These are phyloP conservation scores for Gastrophryne carolinensis DNA, from an alignment of 2,797 vertebrate species.

Conservation along the genomic window DNA sequence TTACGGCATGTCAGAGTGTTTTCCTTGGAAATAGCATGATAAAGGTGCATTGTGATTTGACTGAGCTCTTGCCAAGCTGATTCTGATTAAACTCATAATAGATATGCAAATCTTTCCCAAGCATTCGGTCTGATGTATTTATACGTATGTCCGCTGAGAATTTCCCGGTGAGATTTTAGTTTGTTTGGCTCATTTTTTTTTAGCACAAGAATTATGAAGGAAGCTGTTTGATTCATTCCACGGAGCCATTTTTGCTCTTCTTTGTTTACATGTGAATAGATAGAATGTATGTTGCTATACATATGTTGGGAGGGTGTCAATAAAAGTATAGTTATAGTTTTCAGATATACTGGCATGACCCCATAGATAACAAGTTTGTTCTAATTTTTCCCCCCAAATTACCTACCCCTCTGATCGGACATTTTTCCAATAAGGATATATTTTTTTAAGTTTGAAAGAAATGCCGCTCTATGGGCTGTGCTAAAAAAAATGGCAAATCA, in stretches of 20 bases:
- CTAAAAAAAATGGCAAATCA: too few species aligned
- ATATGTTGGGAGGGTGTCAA: slow-evolving; percentile 1
- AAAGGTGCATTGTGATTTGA: slow-evolving; percentile 48
- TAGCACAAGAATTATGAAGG: slow-evolving; percentile 38
- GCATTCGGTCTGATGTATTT: slow-evolving; percentile 39
- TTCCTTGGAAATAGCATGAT: slow-evolving; percentile 42
- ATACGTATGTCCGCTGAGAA: slow-evolving; percentile 13
- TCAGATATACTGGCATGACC: slow-evolving; percentile 8
- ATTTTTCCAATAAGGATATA: too few species aligned
- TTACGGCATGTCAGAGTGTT: slow-evolving; percentile 40
- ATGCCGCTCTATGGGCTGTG: too few species aligned
- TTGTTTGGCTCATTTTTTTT: slow-evolving; percentile 22
- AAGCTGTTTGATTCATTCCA: slow-evolving; percentile 15
- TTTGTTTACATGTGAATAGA: slow-evolving; percentile 15
- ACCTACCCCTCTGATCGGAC: too few species aligned
- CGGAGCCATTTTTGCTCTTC: slow-evolving; percentile 8
- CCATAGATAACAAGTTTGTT: too few species aligned
- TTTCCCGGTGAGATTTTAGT: slow-evolving; percentile 22
- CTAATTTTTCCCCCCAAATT: too few species aligned
- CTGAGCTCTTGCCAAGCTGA: slow-evolving; percentile 45
- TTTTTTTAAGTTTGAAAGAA: too few species aligned
- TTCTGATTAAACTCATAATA: slow-evolving; percentile 51
- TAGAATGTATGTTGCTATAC: slow-evolving; percentile 32
- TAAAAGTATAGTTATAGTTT: too few species aligned
- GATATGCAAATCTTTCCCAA: slow-evolving; percentile 41